phyloP scores from a whole-genome alignment of 1,140 invertebrate species.

The Diploscapter pachys region DNA sequence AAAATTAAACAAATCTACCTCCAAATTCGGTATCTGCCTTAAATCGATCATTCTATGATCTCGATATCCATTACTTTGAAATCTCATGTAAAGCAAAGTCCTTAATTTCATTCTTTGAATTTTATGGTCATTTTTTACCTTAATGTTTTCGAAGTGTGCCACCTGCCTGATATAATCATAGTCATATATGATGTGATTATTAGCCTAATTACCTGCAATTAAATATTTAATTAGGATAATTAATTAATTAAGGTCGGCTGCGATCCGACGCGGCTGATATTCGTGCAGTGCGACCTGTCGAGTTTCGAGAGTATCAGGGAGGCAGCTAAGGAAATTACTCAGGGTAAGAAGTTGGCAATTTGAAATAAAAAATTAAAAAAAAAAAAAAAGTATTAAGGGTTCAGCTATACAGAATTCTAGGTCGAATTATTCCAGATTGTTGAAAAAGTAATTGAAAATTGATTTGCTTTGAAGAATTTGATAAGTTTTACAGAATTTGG shows the following conservation, averaged over 20 bases:
- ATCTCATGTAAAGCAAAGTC: background rate
- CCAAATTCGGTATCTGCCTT: no score
- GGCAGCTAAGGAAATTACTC: constrained; percentile 3
- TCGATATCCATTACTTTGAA: no score
- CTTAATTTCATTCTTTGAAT: constrained; percentile 1
- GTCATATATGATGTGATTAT: background rate
- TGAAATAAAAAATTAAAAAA: no score
- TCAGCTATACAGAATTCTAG: constrained; percentile 1
- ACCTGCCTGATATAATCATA: background rate
- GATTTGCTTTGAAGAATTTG: no score
- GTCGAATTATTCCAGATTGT: no score
- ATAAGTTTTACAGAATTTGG: no score
- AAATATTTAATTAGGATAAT: background rate
- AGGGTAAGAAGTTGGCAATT: constrained; percentile 1
- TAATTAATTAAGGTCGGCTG: constrained; percentile 5
- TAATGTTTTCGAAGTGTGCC: background rate
- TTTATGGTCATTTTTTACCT: background rate
- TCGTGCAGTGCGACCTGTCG: constrained; percentile 23
- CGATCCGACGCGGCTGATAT: constrained; percentile 17
- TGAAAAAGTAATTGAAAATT: no score
- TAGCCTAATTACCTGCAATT: background rate
- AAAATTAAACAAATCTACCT: no score
- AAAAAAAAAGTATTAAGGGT: constrained; percentile 8
- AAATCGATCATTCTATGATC: no score
- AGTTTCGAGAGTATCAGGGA: constrained; percentile 10